These are phyloP conservation scores for Dasyprocta punctata DNA, from an alignment of 2,113 vertebrate species.

Conservation along the genomic window DNA sequence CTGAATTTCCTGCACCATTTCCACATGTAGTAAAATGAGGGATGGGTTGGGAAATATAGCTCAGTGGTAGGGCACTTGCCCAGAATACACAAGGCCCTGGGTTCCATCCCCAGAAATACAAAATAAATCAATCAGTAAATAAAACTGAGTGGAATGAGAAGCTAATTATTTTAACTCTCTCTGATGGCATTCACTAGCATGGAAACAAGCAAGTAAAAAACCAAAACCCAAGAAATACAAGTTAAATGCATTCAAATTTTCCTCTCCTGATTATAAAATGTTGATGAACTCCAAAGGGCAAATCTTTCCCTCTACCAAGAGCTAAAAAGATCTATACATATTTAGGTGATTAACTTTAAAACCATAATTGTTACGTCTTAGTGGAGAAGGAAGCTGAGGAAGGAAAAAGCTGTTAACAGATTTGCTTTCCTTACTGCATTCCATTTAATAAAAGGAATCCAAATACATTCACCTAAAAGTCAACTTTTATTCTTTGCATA, in stretches of 20 bases:
- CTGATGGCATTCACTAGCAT: background rate
- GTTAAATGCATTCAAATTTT: conserved; percentile 18
- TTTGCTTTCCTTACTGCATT: background rate
- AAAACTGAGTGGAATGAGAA: background rate
- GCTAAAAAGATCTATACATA: conserved; percentile 4
- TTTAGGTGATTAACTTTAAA: background rate
- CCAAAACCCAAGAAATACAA: background rate
- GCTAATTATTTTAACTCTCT: background rate
- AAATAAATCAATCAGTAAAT: background rate
- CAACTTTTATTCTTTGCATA: background rate
- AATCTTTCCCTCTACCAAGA: background rate
- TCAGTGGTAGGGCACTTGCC: background rate
- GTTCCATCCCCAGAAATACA: background rate
- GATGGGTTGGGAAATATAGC: background rate
- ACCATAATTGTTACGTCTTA: background rate
- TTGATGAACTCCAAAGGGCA: conserved; percentile 2
- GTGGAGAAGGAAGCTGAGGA: background rate
- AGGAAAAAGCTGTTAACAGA: background rate
- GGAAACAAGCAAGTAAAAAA: background rate
- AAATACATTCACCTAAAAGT: background rate
- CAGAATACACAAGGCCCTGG: background rate
- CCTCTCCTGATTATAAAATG: background rate
- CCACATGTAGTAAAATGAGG: background rate
- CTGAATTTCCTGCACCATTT: background rate
- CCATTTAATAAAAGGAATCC: background rate